Percentiles rank a stretch among this genome's conserved stretches.
These are phyloP conservation scores for Semotilus atromaculatus DNA, from an alignment of 2,797 vertebrate genomes.

Conservation along the genomic window DNA sequence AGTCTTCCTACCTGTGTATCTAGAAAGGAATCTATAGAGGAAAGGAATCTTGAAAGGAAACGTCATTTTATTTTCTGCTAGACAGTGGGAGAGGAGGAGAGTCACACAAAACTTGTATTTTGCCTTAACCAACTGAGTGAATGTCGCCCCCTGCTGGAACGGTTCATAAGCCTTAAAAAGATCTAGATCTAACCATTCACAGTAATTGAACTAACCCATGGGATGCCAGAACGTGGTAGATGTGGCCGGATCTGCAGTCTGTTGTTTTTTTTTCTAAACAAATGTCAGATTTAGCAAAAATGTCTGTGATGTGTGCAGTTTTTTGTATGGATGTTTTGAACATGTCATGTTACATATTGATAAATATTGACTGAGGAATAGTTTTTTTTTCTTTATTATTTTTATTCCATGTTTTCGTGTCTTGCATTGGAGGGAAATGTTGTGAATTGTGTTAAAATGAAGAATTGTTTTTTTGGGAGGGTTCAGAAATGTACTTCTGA, in stretches of 20 bases:
- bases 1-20: slow-evolving; percentile 75
- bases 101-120: slow-evolving; percentile 57
- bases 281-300: slow-evolving; percentile 20
- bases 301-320: slow-evolving; percentile 35
- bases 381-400: slow-evolving; percentile 6
- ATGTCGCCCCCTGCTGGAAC: slow-evolving; percentile 53
- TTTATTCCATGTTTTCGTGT: slow-evolving; percentile 32
- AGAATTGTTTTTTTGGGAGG: slow-evolving; percentile 10
- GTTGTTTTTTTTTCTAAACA: slow-evolving; percentile 3
- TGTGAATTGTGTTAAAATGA: slow-evolving; percentile 35
- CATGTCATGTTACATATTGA: slow-evolving; percentile 41
- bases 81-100: slow-evolving; percentile 43
- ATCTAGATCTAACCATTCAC: slow-evolving; percentile 39
- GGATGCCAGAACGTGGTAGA: slow-evolving; percentile 18
- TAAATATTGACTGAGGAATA: slow-evolving; percentile 44
- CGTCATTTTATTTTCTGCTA: slow-evolving; percentile 9
- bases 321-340: slow-evolving; percentile 52
- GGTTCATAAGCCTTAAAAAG: slow-evolving; percentile 59
- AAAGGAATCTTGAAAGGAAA: slow-evolving; percentile 47
- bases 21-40: slow-evolving; percentile 25
- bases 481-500: slow-evolving; percentile 56
- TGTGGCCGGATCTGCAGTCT: slow-evolving; percentile 9
- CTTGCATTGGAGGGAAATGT: slow-evolving; percentile 43
- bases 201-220: slow-evolving; percentile 26
- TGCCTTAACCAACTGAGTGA: slow-evolving; percentile 61